Evolutionary conservation across 1,140 invertebrate species (phyloP).

Genomic region (Diorhabda elongata): DNA sequence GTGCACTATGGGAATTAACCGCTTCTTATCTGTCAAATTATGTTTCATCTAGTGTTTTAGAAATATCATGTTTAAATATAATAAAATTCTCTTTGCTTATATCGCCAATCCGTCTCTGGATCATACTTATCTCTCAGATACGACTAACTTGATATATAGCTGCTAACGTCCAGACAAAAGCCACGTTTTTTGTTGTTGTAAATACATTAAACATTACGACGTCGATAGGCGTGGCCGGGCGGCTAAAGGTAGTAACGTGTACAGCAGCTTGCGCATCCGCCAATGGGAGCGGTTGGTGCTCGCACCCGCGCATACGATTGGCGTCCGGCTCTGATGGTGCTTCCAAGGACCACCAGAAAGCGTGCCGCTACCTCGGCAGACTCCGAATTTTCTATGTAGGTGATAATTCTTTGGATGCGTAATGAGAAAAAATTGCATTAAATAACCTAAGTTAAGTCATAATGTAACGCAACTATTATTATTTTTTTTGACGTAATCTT

Average conservation of each 20-base stretch:
- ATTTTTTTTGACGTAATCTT: too few relatives aligned
- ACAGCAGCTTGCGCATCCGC: constrained; percentile 22
- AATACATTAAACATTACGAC: constrained; percentile 42
- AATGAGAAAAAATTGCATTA: too few relatives aligned
- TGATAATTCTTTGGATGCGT: neutral
- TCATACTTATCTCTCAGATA: constrained; percentile 11
- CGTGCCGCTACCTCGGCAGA: neutral
- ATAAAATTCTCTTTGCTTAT: too few relatives aligned
- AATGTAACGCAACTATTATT: too few relatives aligned
- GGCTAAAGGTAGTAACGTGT: constrained; percentile 35
- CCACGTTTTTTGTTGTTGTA: constrained; percentile 34
- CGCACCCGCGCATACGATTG: constrained; percentile 22
- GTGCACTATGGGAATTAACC: too few relatives aligned
- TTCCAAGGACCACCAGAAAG: neutral
- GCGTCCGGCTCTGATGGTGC: constrained; percentile 20
- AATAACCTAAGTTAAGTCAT: too few relatives aligned
- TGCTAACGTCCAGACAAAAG: constrained; percentile 36
- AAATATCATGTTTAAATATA: too few relatives aligned
- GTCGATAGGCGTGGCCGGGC: constrained; percentile 28
- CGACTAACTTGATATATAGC: constrained; percentile 31
- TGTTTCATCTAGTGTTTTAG: too few relatives aligned
- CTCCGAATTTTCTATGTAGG: neutral
- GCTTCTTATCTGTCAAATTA: too few relatives aligned
- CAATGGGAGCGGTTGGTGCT: constrained; percentile 24
- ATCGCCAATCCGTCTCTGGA: neutral